These are phyloP conservation scores for Trichonephila clavata DNA, from an alignment of 1,140 invertebrate species.

Conservation along the genomic window DNA sequence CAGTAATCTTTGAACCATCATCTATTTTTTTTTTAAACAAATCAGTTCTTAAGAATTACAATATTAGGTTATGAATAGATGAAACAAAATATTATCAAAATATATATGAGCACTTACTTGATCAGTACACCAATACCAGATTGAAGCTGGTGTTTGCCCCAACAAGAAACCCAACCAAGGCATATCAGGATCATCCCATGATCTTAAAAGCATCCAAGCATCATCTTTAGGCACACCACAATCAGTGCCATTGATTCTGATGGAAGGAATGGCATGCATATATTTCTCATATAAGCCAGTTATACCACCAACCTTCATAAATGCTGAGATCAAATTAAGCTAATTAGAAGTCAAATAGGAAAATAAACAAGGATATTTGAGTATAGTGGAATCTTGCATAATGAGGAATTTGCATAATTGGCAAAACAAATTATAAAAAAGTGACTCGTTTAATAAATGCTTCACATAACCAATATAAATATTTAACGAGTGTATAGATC, in stretches of 20 bases:
- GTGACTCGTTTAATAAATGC: not conserved
- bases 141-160: slow-evolving; percentile 82
- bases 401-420: too few species aligned
- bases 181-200: slow-evolving; percentile 81
- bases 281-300: slow-evolving; percentile 81
- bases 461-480: too few species aligned
- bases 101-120: slow-evolving; percentile 80
- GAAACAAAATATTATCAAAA: not conserved
- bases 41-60: not conserved
- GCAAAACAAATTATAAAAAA: not conserved
- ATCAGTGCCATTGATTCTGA: slow-evolving; percentile 77
- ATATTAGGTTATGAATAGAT: not conserved
- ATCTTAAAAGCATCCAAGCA: slow-evolving; percentile 81
- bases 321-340: slow-evolving; percentile 78
- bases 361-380: not conserved
- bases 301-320: slow-evolving; percentile 82
- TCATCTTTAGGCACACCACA: slow-evolving; percentile 80
- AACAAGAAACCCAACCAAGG: slow-evolving; percentile 83
- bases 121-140: slow-evolving; percentile 84
- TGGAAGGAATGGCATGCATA: slow-evolving; percentile 81
- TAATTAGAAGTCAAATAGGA: not conserved
- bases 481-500: too few species aligned
- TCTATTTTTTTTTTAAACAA: slow-evolving; percentile 79
- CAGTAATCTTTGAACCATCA: slow-evolving; percentile 83
- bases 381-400: too few species aligned